phyloP scores from a whole-genome alignment of 2,113 vertebrate species.

The Meleagris gallopavo region DNA sequence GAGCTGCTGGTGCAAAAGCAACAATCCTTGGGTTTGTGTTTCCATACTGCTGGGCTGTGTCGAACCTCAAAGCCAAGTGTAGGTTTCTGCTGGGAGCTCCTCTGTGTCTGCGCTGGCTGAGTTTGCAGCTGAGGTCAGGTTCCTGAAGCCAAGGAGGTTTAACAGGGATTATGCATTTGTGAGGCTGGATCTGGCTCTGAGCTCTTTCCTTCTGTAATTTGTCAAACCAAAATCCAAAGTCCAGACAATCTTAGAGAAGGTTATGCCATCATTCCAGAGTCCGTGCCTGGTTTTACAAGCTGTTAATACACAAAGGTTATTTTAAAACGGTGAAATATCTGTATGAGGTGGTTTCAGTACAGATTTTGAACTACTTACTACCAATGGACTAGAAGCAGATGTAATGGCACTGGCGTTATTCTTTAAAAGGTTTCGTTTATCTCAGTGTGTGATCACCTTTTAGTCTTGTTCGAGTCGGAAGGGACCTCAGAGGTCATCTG shows the following conservation, averaged over 20 bases:
- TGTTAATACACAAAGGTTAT: not conserved
- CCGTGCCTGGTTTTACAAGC: not conserved
- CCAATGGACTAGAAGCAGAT: not conserved
- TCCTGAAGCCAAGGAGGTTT: not conserved
- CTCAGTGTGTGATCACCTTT: not conserved
- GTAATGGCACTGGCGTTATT: not conserved
- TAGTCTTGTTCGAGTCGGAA: not conserved
- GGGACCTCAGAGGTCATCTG: no score
- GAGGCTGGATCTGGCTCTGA: not conserved
- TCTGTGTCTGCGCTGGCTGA: not conserved
- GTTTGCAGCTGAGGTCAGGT: not conserved
- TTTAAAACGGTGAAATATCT: not conserved
- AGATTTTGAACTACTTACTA: not conserved
- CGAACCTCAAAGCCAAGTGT: not conserved
- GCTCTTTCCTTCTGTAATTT: not conserved
- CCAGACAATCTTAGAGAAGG: not conserved
- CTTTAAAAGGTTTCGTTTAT: not conserved
- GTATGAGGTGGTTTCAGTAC: not conserved
- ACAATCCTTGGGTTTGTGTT: accelerated
- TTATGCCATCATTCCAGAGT: not conserved
- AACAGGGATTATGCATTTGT: not conserved
- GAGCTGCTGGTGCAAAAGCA: not conserved
- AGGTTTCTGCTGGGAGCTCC: not conserved
- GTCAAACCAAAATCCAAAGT: not conserved
- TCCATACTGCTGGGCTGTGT: accelerated